phyloP scores from a whole-genome alignment of 2,888 invertebrate genomes.

The Apomyelois bistriatella region DNA sequence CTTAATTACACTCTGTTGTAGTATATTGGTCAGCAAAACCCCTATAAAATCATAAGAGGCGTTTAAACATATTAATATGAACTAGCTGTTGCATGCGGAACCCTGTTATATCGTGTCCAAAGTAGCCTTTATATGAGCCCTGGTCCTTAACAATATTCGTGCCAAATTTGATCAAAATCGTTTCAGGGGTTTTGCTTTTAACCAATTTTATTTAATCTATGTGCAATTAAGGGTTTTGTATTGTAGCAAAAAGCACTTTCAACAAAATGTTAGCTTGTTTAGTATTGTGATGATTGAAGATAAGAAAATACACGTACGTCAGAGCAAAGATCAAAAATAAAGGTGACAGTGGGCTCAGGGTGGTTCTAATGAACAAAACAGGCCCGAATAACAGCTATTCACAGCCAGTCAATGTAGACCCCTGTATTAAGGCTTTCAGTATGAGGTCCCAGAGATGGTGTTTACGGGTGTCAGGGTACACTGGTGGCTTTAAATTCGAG shows the following conservation, averaged over 20 bases:
- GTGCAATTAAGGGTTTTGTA: too few species aligned
- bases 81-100: too few species aligned
- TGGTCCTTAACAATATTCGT: too few species aligned
- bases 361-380: slow-evolving; percentile 54
- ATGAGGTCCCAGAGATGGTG: slow-evolving; percentile 25
- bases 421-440: slow-evolving; percentile 28
- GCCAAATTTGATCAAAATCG: too few species aligned
- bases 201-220: too few species aligned
- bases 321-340: slow-evolving; percentile 24
- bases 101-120: too few species aligned
- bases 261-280: neutral
- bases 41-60: too few species aligned
- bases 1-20: too few species aligned
- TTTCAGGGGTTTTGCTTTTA: too few species aligned
- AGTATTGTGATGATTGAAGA: neutral
- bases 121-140: too few species aligned
- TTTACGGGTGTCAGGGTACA: slow-evolving; percentile 35
- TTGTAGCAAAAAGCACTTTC: neutral
- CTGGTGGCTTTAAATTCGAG: slow-evolving; percentile 50
- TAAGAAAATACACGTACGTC: slow-evolving; percentile 13
- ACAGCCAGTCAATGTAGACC: slow-evolving; percentile 37
- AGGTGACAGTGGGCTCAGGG: slow-evolving; percentile 34
- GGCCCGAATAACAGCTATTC: slow-evolving; percentile 41
- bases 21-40: too few species aligned
- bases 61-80: too few species aligned